Evolutionary conservation across 2,888 invertebrate species (phyloP).

Genomic region (Cryptocephalus moraei): DNA sequence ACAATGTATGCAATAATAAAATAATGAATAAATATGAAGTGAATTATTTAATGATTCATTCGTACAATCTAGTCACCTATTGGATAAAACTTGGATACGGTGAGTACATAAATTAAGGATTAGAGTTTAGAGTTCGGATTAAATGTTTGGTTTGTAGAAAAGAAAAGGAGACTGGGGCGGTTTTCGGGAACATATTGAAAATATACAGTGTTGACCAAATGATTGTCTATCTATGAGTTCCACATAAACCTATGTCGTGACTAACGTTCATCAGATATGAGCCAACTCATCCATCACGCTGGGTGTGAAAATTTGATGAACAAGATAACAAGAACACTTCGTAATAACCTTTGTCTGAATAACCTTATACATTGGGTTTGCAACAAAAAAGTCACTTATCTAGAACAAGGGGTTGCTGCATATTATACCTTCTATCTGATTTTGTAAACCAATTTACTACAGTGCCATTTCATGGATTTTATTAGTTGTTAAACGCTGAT

Average conservation of each 20-base stretch:
- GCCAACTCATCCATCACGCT: slow-evolving; percentile 36
- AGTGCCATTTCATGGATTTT: slow-evolving; percentile 14
- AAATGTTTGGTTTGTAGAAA: slow-evolving; percentile 1
- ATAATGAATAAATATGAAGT: no score
- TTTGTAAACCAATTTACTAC: slow-evolving; percentile 22
- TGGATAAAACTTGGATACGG: no score
- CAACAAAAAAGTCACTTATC: slow-evolving; percentile 37
- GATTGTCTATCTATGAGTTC: slow-evolving; percentile 10
- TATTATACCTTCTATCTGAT: slow-evolving; percentile 31
- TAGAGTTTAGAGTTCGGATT: no score
- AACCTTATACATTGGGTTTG: slow-evolving; percentile 37
- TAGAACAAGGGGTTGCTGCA: slow-evolving; percentile 35
- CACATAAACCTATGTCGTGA: slow-evolving; percentile 29
- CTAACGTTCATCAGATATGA: slow-evolving; percentile 37
- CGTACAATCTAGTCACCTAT: no score
- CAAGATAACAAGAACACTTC: slow-evolving; percentile 39
- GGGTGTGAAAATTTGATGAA: slow-evolving; percentile 38
- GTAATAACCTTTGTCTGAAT: slow-evolving; percentile 37
- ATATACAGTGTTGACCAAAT: slow-evolving; percentile 8
- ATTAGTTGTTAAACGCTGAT: neutral
- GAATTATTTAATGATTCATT: no score
- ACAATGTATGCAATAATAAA: no score
- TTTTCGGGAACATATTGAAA: slow-evolving; percentile 8
- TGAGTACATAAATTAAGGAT: no score
- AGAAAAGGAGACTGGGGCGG: neutral